Percentiles rank a stretch among this genome's conserved stretches.
Evolutionary conservation across 2,888 invertebrate species (phyloP).

Genomic region (Rhingia campestris): DNA sequence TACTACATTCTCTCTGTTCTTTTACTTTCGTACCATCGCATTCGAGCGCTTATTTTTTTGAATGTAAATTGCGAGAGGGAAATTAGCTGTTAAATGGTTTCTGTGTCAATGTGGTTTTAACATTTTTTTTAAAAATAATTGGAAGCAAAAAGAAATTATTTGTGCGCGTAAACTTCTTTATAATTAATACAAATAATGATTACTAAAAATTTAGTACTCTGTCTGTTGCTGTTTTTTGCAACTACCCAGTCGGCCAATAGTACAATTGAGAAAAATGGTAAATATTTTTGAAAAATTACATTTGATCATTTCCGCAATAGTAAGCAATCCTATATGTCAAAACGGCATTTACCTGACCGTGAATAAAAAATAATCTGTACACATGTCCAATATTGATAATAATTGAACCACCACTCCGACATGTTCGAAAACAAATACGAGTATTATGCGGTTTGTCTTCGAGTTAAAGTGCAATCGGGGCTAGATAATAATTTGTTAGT

Average conservation of each 20-base stretch:
- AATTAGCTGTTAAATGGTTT: neutral
- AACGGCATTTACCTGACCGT: conserved; percentile 26
- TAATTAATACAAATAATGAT: conserved; percentile 21
- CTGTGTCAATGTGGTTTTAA: neutral
- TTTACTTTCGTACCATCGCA: neutral
- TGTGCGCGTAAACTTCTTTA: neutral
- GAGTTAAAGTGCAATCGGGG: conserved; percentile 11
- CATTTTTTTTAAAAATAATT: neutral
- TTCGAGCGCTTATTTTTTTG: neutral
- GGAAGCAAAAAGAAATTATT: neutral
- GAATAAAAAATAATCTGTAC: conserved; percentile 6
- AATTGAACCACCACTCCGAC: conserved; percentile 18
- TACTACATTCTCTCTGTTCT: conserved; percentile 14
- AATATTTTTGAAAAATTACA: conserved; percentile 32
- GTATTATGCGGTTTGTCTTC: conserved; percentile 3
- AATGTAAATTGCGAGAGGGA: neutral
- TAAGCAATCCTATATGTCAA: neutral
- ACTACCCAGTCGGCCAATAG: conserved; percentile 36
- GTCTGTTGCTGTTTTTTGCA: conserved; percentile 40
- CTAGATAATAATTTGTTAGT: conserved; percentile 22
- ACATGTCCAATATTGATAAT: conserved; percentile 1
- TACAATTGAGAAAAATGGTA: conserved; percentile 52
- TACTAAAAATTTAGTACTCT: conserved; percentile 23
- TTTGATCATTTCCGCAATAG: conserved; percentile 5
- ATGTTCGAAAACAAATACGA: conserved; percentile 9